Conservation (phyloP, 92 coral and sea anemone genomes). For the Chrysogorgia sp. region DNA sequence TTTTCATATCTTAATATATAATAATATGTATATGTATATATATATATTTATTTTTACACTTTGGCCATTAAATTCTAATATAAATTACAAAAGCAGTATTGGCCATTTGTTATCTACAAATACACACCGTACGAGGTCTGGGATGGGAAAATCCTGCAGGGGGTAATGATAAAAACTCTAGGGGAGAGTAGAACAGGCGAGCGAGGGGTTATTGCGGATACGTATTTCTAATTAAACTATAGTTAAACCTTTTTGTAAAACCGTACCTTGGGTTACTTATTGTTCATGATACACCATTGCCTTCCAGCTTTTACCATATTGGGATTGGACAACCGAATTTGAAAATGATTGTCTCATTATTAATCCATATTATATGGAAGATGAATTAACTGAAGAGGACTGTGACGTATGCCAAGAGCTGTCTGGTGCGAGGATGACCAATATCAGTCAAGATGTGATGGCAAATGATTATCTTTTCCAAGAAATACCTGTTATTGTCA, state of each 20-base stretch:
- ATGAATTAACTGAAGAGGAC: slow-evolving; percentile 72
- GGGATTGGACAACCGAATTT: slow-evolving; percentile 92
- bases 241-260: background rate
- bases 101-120: too few relatives aligned
- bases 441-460: slow-evolving; percentile 63
- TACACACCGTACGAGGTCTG: too few relatives aligned
- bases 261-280: background rate
- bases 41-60: too few relatives aligned
- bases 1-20: too few relatives aligned
- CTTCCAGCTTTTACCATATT: slow-evolving; percentile 79
- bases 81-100: too few relatives aligned
- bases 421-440: slow-evolving; percentile 37
- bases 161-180: too few relatives aligned
- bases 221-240: too few relatives aligned
- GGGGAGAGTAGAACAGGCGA: too few relatives aligned
- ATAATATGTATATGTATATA: too few relatives aligned
- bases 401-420: slow-evolving; percentile 73
- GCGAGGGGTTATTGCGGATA: too few relatives aligned
- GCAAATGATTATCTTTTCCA: slow-evolving; percentile 64
- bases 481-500: slow-evolving; percentile 75
- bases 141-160: too few relatives aligned
- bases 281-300: background rate
- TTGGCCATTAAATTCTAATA: too few relatives aligned
- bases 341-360: slow-evolving; percentile 79
- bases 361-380: slow-evolving; percentile 75